Evolutionary conservation across 2,113 vertebrate species (phyloP).

Genomic region (Himantopus leucocephalus): DNA sequence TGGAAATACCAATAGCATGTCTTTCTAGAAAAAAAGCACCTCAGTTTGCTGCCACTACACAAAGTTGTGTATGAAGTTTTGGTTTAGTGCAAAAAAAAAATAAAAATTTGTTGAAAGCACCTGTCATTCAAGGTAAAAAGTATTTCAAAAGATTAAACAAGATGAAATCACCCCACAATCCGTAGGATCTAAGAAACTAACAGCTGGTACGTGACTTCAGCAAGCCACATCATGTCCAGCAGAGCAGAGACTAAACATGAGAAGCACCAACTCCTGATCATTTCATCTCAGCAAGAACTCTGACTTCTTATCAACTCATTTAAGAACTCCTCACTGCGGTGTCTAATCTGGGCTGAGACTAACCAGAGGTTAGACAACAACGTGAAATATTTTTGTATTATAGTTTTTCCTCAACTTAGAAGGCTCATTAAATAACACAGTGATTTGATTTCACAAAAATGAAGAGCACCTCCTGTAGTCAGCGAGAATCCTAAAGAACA

Average conservation of each 20-base stretch:
- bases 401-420: not conserved
- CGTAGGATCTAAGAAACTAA: not conserved
- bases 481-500: fast-evolving
- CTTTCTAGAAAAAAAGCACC: not conserved
- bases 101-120: not conserved
- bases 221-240: not conserved
- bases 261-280: not conserved
- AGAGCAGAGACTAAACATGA: not conserved
- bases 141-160: not conserved
- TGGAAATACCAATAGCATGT: not conserved
- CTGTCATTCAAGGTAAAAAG: not conserved
- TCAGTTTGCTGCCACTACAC: not conserved
- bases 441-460: not conserved
- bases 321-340: fast-evolving
- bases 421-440: not conserved
- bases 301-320: not conserved
- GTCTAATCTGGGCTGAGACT: not conserved
- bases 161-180: not conserved
- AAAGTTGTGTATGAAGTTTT: not conserved
- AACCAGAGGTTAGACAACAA: not conserved
- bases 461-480: not conserved
- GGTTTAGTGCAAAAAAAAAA: not conserved
- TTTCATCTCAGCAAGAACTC: not conserved
- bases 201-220: not conserved
- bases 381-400: not conserved